These are phyloP conservation scores for Cathartes aura DNA, from an alignment of 2,113 vertebrate species.

Conservation along the genomic window DNA sequence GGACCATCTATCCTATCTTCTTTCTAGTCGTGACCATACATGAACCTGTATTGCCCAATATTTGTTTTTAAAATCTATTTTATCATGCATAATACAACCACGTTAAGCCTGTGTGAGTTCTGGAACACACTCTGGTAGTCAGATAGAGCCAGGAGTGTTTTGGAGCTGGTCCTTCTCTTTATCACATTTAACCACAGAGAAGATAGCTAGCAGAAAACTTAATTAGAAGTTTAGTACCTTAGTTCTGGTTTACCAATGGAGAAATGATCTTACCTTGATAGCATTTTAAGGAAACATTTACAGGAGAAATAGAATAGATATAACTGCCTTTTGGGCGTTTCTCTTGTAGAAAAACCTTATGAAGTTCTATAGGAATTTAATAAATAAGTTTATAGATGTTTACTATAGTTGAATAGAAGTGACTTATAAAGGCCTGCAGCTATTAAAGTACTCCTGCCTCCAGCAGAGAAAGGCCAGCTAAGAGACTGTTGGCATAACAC, in stretches of 20 bases:
- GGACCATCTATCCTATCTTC: neutral
- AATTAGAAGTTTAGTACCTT: neutral
- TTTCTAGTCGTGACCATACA: neutral
- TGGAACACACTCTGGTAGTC: neutral
- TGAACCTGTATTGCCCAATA: neutral
- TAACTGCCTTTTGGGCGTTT: neutral
- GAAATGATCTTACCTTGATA: neutral
- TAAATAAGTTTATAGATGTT: neutral
- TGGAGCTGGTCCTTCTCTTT: neutral
- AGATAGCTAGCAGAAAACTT: neutral
- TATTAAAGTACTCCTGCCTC: neutral
- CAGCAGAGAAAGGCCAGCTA: neutral
- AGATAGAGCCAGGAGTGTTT: neutral
- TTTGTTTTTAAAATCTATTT: neutral
- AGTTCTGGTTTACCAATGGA: neutral
- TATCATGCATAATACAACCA: neutral
- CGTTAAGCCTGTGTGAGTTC: neutral
- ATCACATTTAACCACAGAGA: neutral
- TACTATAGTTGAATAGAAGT: neutral
- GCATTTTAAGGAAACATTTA: neutral
- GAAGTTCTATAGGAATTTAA: neutral
- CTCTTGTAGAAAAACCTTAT: neutral
- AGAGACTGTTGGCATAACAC: neutral
- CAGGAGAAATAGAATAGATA: neutral
- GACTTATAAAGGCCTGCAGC: neutral